phyloP scores from a whole-genome alignment of 2,797 vertebrate species.

The Lerista edwardsae region DNA sequence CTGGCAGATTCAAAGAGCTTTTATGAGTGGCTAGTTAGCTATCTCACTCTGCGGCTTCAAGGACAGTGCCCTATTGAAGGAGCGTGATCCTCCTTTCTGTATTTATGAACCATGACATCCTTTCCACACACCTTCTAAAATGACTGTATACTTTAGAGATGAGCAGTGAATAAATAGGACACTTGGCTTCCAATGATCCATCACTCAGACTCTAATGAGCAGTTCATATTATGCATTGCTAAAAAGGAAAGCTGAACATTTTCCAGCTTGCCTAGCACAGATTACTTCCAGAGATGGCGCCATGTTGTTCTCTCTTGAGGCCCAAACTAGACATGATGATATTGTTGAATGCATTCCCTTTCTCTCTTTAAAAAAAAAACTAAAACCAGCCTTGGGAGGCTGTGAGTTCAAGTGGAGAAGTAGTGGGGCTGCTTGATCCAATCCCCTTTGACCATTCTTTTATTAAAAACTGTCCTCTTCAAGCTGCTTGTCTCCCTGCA shows the following conservation, averaged over 20 bases:
- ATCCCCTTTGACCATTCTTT: no score
- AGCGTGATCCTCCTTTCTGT: slow-evolving; percentile 43
- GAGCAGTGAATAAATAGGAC: slow-evolving; percentile 33
- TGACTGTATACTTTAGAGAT: slow-evolving; percentile 40
- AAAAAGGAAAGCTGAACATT: slow-evolving; percentile 14
- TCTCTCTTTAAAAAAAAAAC: background rate
- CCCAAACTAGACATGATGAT: background rate
- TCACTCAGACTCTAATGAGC: slow-evolving; percentile 29
- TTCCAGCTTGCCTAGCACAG: slow-evolving; percentile 42
- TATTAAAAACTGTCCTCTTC: no score
- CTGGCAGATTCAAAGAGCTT: slow-evolving; percentile 44
- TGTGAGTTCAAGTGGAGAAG: background rate
- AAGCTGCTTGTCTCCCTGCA: background rate
- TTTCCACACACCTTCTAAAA: slow-evolving; percentile 56
- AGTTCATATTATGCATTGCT: slow-evolving; percentile 11
- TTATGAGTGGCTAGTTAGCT: slow-evolving; percentile 41
- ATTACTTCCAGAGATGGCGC: slow-evolving; percentile 43
- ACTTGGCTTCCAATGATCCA: slow-evolving; percentile 38
- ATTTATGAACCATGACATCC: slow-evolving; percentile 49
- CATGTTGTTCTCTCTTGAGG: slow-evolving; percentile 23
- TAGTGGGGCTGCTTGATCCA: background rate
- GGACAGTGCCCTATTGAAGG: slow-evolving; percentile 50
- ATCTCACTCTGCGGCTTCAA: slow-evolving; percentile 53
- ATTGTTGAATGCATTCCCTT: background rate
- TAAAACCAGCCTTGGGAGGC: background rate